These are phyloP conservation scores for Xiphydria camelus DNA, from an alignment of 2,888 invertebrate genomes.

Conservation along the genomic window DNA sequence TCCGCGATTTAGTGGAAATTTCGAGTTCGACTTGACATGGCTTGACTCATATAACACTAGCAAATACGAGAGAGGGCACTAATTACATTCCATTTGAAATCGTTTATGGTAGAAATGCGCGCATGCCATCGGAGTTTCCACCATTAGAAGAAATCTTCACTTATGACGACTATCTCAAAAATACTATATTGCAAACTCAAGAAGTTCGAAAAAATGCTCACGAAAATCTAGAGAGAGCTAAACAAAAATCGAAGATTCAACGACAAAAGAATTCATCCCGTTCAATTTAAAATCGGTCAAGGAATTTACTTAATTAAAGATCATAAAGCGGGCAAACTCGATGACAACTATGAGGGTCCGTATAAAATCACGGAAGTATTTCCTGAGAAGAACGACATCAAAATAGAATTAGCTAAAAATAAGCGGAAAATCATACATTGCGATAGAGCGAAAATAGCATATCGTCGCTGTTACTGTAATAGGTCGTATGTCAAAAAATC, in stretches of 20 bases:
- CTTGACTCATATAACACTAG: slow-evolving; percentile 9
- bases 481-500: too few species aligned
- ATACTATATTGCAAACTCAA: too few species aligned
- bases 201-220: slow-evolving; percentile 8
- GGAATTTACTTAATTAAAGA: slow-evolving; percentile 15
- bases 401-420: too few species aligned
- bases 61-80: slow-evolving; percentile 4
- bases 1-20: too few species aligned
- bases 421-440: too few species aligned
- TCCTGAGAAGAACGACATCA: background rate
- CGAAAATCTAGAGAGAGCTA: slow-evolving; percentile 11
- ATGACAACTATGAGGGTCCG: slow-evolving; percentile 18
- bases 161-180: too few species aligned
- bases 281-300: slow-evolving; percentile 10
- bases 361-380: slow-evolving; percentile 15
- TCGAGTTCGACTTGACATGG: slow-evolving; percentile 5
- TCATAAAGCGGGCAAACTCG: slow-evolving; percentile 14
- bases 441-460: too few species aligned
- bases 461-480: too few species aligned
- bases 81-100: slow-evolving; percentile 7
- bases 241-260: slow-evolving; percentile 17
- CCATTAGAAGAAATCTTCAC: too few species aligned
- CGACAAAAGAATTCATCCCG: slow-evolving; percentile 6
- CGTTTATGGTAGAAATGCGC: slow-evolving; percentile 3
- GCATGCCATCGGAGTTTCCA: too few species aligned